Percentiles rank a stretch among this genome's conserved stretches.
Evolutionary conservation across 2,888 invertebrate species (phyloP).

Genomic region (Nephrotoma flavescens): DNA sequence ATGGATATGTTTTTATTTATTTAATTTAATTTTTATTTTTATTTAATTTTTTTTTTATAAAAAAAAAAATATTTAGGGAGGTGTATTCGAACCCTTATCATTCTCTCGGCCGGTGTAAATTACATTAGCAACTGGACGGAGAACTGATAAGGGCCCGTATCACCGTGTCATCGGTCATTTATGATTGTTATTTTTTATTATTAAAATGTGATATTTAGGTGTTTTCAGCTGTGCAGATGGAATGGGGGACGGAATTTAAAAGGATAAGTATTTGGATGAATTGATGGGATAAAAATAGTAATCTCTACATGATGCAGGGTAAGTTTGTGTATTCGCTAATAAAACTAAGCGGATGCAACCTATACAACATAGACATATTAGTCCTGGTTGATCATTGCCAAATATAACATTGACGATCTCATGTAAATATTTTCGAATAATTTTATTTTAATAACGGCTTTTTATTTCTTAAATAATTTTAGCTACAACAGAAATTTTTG

Average conservation of each 20-base stretch:
- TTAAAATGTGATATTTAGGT: neutral
- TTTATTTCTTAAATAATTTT: too few relatives aligned
- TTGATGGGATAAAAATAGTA: neutral
- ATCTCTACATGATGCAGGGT: neutral
- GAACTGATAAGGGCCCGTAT: conserved; percentile 95
- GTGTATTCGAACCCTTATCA: conserved; percentile 72
- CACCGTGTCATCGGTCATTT: conserved; percentile 21
- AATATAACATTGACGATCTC: too few relatives aligned
- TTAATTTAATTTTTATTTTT: neutral
- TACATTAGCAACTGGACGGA: conserved; percentile 79
- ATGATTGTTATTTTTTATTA: neutral
- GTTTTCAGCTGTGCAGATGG: neutral
- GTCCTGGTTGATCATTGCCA: too few relatives aligned
- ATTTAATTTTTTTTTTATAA: neutral
- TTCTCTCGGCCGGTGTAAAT: conserved; percentile 81
- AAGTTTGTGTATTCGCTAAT: too few relatives aligned
- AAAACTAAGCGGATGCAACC: too few relatives aligned
- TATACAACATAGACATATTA: too few relatives aligned
- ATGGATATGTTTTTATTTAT: neutral
- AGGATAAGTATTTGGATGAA: neutral
- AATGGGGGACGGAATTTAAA: neutral
- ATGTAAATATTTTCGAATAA: too few relatives aligned
- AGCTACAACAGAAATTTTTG: too few relatives aligned
- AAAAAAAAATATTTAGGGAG: conserved; percentile 10
- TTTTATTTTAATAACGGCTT: too few relatives aligned